These are phyloP conservation scores for Drosophila pectinifera DNA, from an alignment of 1,140 invertebrate genomes.

Conservation along the genomic window DNA sequence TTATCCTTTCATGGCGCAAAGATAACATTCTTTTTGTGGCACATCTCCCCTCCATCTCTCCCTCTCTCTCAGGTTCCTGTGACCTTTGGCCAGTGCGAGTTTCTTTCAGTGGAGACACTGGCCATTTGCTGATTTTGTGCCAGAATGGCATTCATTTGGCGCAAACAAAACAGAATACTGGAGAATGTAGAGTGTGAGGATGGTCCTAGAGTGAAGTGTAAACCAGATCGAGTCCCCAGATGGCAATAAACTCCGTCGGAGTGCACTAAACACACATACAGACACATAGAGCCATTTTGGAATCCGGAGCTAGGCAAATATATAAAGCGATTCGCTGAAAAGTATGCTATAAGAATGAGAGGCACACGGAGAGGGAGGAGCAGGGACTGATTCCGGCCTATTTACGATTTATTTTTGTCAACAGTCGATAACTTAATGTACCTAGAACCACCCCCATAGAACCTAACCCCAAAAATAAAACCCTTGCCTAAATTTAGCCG, in stretches of 20 bases:
- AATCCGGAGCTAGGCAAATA: slow-evolving; percentile 9
- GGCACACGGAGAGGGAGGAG: slow-evolving; percentile 16
- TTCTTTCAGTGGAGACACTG: slow-evolving; percentile 33
- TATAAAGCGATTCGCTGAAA: slow-evolving; percentile 38
- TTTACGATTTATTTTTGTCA: slow-evolving; percentile 63
- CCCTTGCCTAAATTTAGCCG: slow-evolving; percentile 54
- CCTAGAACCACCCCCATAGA: slow-evolving; percentile 17
- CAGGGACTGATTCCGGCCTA: slow-evolving; percentile 22
- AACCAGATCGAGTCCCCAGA: slow-evolving; percentile 36
- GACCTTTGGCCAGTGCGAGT: slow-evolving; percentile 20
- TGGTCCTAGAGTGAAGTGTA: slow-evolving; percentile 1
- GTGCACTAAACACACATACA: slow-evolving; percentile 9
- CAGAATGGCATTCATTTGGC: slow-evolving; percentile 27
- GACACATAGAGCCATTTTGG: neutral
- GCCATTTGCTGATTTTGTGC: slow-evolving; percentile 22
- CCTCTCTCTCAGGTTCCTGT: neutral
- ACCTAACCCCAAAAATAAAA: slow-evolving; percentile 7
- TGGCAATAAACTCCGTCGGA: slow-evolving; percentile 31
- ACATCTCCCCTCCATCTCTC: neutral
- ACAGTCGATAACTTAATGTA: slow-evolving; percentile 66
- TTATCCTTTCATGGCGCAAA: slow-evolving; percentile 26
- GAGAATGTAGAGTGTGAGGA: neutral
- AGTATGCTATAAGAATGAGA: slow-evolving; percentile 50
- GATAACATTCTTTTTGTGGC: slow-evolving; percentile 34
- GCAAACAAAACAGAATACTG: slow-evolving; percentile 9